Conservation (phyloP, 2,797 vertebrate genomes). For the Crax fasciolata region DNA sequence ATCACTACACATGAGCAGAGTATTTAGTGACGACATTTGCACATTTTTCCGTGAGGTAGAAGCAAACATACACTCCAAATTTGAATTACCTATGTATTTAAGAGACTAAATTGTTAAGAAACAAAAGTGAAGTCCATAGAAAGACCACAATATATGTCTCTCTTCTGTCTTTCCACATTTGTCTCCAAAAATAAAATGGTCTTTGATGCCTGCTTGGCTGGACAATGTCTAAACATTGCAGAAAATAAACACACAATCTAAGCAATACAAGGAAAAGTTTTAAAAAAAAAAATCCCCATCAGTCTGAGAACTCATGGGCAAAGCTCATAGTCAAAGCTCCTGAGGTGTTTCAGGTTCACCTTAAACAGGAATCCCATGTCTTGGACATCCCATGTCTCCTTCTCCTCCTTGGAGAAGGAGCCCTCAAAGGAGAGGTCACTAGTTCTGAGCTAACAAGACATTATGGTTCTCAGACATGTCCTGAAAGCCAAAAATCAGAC, state of each 20-base stretch:
- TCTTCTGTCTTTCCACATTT: neutral
- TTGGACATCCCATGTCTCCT: neutral
- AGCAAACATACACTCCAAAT: neutral
- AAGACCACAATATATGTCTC: neutral
- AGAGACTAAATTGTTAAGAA: neutral
- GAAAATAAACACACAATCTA: neutral
- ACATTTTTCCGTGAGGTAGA: neutral
- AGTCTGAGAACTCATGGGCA: neutral
- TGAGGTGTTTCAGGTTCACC: neutral
- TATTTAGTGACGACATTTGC: neutral
- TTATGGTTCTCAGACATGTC: neutral
- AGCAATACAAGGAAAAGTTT: neutral
- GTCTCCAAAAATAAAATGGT: neutral
- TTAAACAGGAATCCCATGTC: neutral
- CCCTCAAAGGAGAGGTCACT: neutral
- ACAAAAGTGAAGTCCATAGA: neutral
- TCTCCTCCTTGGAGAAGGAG: neutral
- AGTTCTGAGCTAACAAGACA: neutral
- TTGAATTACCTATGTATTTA: neutral
- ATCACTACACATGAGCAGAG: constrained; percentile 10
- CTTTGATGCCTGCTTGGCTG: neutral
- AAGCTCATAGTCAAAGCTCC: neutral
- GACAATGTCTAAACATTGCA: neutral
- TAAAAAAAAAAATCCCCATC: neutral
- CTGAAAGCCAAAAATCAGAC: neutral